Conservation (phyloP, 2,797 vertebrate genomes). For the Premnoplex brunnescens region DNA sequence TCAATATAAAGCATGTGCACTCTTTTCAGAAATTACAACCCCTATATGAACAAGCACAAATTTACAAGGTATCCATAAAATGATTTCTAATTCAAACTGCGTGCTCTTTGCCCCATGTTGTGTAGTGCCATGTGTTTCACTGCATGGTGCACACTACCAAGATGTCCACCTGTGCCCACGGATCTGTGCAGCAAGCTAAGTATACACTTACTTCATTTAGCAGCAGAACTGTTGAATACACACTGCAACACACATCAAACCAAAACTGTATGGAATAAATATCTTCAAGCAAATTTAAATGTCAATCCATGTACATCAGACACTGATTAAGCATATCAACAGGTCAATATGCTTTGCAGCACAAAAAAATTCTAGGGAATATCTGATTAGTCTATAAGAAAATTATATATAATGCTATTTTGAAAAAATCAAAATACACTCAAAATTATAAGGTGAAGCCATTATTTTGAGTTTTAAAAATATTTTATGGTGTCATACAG, state of each 20-base stretch:
- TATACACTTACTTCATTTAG: conserved; percentile 8
- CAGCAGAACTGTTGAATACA: not conserved
- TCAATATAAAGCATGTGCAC: not conserved
- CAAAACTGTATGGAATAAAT: not conserved
- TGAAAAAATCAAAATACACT: not conserved
- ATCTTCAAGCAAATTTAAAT: not conserved
- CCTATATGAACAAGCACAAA: not conserved
- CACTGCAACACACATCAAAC: not conserved
- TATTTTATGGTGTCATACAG: not conserved
- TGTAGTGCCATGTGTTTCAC: conserved; percentile 84
- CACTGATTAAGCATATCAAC: not conserved
- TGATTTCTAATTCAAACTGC: conserved; percentile 59
- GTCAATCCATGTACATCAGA: not conserved
- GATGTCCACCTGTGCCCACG: conserved; percentile 80
- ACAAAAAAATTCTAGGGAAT: not conserved
- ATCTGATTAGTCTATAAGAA: not conserved
- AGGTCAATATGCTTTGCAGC: not conserved
- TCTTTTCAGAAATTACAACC: not conserved
- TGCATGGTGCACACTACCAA: conserved; percentile 74
- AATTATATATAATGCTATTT: not conserved
- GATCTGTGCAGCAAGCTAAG: conserved; percentile 44
- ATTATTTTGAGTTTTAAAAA: not conserved
- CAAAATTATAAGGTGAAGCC: not conserved
- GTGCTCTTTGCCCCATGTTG: conserved; percentile 81
- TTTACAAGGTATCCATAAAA: conserved; percentile 59